These are phyloP conservation scores for Lochmaea capreae DNA, from an alignment of 2,888 invertebrate genomes.

Conservation along the genomic window DNA sequence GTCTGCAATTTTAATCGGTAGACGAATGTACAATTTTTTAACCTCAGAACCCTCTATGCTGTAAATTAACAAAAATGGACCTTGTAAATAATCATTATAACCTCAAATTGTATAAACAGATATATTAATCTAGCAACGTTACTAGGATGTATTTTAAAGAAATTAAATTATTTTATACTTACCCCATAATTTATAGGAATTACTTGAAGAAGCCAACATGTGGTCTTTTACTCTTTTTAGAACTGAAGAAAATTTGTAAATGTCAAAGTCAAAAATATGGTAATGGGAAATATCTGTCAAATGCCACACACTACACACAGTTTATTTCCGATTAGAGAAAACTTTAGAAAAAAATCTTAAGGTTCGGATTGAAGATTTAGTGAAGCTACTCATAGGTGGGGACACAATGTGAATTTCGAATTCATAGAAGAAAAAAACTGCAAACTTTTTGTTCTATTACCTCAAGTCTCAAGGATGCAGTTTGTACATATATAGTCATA, in stretches of 20 bases:
- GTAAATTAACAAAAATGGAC: slow-evolving; percentile 36
- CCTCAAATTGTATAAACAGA: slow-evolving; percentile 20
- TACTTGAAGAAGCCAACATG: slow-evolving; percentile 34
- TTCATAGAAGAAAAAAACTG: too few relatives aligned
- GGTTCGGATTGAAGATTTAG: too few relatives aligned
- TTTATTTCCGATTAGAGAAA: background rate
- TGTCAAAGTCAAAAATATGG: background rate
- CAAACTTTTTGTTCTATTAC: too few relatives aligned
- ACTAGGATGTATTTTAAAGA: background rate
- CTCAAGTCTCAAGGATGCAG: too few relatives aligned
- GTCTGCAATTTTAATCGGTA: slow-evolving; percentile 57
- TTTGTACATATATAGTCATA: too few relatives aligned
- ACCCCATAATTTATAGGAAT: slow-evolving; percentile 40
- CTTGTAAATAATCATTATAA: slow-evolving; percentile 26
- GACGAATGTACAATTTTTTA: slow-evolving; percentile 56
- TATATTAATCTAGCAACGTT: background rate
- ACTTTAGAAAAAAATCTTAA: too few relatives aligned
- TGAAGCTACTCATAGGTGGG: too few relatives aligned
- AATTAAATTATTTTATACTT: slow-evolving; percentile 9
- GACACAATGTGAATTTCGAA: too few relatives aligned
- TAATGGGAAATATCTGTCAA: slow-evolving; percentile 1
- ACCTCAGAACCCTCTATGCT: slow-evolving; percentile 47
- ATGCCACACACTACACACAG: background rate
- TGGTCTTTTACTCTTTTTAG: slow-evolving; percentile 12
- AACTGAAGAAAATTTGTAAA: background rate